These are phyloP conservation scores for Elaphurus davidianus DNA, from an alignment of 2,113 vertebrate species.

Conservation along the genomic window DNA sequence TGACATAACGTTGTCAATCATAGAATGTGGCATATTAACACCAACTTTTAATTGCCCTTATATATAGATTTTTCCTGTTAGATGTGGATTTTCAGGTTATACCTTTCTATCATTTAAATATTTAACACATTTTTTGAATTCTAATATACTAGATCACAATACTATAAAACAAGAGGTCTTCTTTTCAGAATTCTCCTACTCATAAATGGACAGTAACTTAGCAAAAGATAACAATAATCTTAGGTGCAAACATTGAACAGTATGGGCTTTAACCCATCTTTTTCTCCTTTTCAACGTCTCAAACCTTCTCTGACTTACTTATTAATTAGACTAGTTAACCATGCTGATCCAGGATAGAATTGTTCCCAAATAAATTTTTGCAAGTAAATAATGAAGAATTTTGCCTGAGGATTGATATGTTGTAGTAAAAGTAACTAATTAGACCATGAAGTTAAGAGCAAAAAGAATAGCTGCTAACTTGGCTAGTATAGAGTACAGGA, in stretches of 20 bases:
- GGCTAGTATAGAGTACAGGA: background rate
- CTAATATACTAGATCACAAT: conserved; percentile 16
- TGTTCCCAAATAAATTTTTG: background rate
- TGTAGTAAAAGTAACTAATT: conserved; percentile 13
- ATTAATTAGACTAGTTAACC: background rate
- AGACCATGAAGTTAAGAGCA: conserved; percentile 4
- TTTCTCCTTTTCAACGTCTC: background rate
- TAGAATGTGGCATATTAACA: conserved; percentile 26
- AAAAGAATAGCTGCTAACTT: background rate
- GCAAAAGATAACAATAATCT: conserved; percentile 3
- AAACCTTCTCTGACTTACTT: background rate
- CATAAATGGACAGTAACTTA: conserved; percentile 13
- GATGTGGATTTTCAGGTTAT: conserved; percentile 45
- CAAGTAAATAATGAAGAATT: conserved; percentile 17
- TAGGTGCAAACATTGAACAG: background rate
- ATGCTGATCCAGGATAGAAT: background rate
- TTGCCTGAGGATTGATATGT: background rate
- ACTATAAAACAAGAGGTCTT: conserved; percentile 29
- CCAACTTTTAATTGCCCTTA: background rate
- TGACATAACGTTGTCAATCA: background rate
- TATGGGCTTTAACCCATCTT: background rate
- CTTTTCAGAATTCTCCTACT: background rate
- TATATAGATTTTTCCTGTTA: conserved; percentile 24
- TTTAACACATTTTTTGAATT: conserved; percentile 4
- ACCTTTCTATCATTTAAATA: conserved; percentile 2